phyloP scores from a whole-genome alignment of 2,888 invertebrate genomes.

The Drosophila demipolita region DNA sequence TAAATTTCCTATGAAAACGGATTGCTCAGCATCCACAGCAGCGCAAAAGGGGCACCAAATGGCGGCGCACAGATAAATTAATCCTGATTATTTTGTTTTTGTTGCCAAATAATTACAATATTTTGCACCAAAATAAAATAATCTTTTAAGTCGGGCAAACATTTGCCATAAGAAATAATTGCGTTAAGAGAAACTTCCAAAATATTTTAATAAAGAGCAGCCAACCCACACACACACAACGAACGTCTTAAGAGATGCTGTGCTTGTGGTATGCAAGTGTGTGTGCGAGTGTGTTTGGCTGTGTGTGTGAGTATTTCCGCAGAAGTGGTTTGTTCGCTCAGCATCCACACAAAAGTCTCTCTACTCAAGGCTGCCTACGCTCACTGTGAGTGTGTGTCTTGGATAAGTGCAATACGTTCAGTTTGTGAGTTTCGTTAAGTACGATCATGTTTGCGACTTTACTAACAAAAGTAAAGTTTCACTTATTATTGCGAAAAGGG shows the following conservation, averaged over 20 bases:
- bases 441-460: not conserved
- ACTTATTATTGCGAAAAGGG: not conserved
- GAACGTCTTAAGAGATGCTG: constrained; percentile 20
- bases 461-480: constrained; percentile 8
- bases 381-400: constrained; percentile 1
- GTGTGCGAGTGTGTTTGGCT: constrained; percentile 1
- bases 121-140: not conserved
- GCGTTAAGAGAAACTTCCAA: constrained; percentile 14
- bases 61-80: constrained; percentile 10
- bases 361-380: constrained; percentile 1
- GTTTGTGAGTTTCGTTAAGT: not conserved
- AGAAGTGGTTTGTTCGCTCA: constrained; percentile 4
- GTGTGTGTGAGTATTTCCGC: constrained; percentile 7
- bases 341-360: constrained; percentile 20
- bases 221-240: constrained; percentile 6
- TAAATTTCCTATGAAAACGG: constrained; percentile 58
- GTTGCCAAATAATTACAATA: constrained; percentile 2
- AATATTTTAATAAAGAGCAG: constrained; percentile 10
- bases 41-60: not conserved
- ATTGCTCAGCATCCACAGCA: constrained; percentile 52
- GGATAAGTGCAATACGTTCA: not conserved
- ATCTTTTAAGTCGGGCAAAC: not conserved
- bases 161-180: constrained; percentile 1
- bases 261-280: not conserved
- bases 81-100: constrained; percentile 4